These are phyloP conservation scores for Ostrea denselamellosa DNA, from an alignment of 1,140 invertebrate species.

Conservation along the genomic window DNA sequence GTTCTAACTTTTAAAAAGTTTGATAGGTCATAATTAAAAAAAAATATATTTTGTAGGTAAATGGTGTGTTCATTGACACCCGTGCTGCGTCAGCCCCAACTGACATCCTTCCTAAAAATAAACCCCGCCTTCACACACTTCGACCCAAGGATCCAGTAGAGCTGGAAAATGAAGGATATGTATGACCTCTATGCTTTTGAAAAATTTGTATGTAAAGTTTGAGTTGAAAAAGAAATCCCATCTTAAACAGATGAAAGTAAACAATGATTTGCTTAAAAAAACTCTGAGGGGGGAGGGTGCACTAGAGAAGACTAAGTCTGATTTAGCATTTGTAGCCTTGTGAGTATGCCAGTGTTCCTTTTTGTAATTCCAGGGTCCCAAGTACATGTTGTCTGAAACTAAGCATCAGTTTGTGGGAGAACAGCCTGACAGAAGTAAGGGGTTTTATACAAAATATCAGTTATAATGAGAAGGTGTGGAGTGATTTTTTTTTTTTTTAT, in stretches of 20 bases:
- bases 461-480: neutral
- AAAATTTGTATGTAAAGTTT: neutral
- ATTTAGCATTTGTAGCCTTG: too few relatives aligned
- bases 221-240: too few relatives aligned
- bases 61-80: conserved; percentile 73
- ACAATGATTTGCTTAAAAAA: too few relatives aligned
- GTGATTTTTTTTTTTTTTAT: too few relatives aligned
- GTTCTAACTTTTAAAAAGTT: neutral
- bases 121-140: conserved; percentile 73
- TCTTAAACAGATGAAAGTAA: too few relatives aligned
- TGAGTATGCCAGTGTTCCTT: neutral
- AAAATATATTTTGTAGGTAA: conserved; percentile 61
- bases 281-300: too few relatives aligned
- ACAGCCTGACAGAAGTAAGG: conserved; percentile 69
- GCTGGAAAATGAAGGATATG: conserved; percentile 76
- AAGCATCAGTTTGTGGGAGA: conserved; percentile 66
- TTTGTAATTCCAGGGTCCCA: conserved; percentile 70
- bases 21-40: neutral
- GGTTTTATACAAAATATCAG: neutral
- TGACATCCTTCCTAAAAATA: conserved; percentile 72
- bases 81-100: conserved; percentile 70
- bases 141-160: conserved; percentile 75
- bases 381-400: conserved; percentile 74
- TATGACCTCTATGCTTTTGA: conserved; percentile 58
- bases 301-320: too few relatives aligned